Percentiles rank a stretch among this genome's conserved stretches.
These are phyloP conservation scores for Epinotia bilunana DNA, from an alignment of 2,888 invertebrate genomes.

Conservation along the genomic window DNA sequence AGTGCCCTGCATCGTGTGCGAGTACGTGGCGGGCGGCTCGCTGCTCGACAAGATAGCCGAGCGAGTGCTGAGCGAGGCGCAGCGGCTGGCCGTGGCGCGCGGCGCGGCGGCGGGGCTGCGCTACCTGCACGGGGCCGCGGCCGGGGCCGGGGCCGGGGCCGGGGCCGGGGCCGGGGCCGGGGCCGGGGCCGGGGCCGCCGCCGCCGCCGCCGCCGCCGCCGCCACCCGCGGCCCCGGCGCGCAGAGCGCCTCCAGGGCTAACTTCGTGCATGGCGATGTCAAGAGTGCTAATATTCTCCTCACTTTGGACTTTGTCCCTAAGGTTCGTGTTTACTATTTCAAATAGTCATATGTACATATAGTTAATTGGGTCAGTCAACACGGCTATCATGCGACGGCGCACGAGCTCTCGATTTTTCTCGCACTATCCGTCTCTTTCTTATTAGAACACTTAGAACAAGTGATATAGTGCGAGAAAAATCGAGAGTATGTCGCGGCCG, in stretches of 20 bases:
- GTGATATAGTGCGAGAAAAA: too few species aligned
- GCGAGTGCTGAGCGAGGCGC: constrained; percentile 79
- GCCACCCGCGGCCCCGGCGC: constrained; percentile 51
- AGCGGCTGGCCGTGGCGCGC: constrained; percentile 85
- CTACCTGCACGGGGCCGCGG: constrained; percentile 84
- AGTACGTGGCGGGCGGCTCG: constrained; percentile 90
- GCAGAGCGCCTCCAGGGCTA: constrained; percentile 62
- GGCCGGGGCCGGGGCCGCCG: neutral
- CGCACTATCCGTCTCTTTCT: too few species aligned
- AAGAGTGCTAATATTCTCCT: constrained; percentile 92
- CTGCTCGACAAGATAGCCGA: constrained; percentile 86
- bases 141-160: neutral
- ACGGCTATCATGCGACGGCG: too few species aligned
- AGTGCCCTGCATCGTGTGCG: constrained; percentile 89
- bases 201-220: too few species aligned
- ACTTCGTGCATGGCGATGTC: constrained; percentile 90
- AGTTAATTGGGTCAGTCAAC: neutral
- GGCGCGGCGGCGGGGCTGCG: constrained; percentile 88
- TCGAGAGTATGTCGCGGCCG: too few species aligned
- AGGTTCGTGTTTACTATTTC: constrained; percentile 75
- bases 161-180: constrained; percentile 55
- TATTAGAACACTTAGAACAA: too few species aligned
- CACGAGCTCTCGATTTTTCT: too few species aligned
- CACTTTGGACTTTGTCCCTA: constrained; percentile 86
- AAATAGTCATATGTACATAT: neutral